These are phyloP conservation scores for Leistus spinibarbis DNA, from an alignment of 2,888 invertebrate species.

Conservation along the genomic window DNA sequence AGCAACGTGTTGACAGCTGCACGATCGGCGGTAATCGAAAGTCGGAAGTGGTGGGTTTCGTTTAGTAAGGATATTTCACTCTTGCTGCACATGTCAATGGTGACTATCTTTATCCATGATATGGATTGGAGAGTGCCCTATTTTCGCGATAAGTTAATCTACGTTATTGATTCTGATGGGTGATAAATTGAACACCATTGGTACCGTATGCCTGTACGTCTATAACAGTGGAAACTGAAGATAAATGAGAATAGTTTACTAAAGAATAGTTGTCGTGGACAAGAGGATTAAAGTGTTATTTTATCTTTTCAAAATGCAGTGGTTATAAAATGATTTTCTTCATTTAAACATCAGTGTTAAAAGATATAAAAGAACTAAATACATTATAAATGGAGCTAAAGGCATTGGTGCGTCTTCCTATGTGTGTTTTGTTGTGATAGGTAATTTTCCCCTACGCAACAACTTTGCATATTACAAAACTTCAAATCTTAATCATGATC, in stretches of 20 bases:
- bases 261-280: too few relatives aligned
- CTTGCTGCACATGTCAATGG: not conserved
- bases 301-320: too few relatives aligned
- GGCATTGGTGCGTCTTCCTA: too few relatives aligned
- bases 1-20: not conserved
- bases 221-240: too few relatives aligned
- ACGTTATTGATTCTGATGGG: not conserved
- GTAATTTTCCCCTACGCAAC: not conserved
- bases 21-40: not conserved
- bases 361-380: too few relatives aligned
- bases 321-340: too few relatives aligned
- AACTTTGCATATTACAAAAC: not conserved
- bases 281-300: too few relatives aligned
- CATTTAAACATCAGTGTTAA: too few relatives aligned
- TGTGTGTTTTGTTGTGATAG: too few relatives aligned
- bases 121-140: not conserved
- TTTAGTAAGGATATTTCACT: not conserved
- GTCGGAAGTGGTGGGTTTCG: not conserved
- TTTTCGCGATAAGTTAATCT: not conserved
- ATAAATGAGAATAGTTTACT: too few relatives aligned
- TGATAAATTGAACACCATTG: not conserved
- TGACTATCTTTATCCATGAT: not conserved
- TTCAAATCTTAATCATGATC: not conserved
- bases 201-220: too few relatives aligned
- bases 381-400: too few relatives aligned